These are phyloP conservation scores for Drosophila seguyi DNA, from an alignment of 1,140 invertebrate genomes.

Conservation along the genomic window DNA sequence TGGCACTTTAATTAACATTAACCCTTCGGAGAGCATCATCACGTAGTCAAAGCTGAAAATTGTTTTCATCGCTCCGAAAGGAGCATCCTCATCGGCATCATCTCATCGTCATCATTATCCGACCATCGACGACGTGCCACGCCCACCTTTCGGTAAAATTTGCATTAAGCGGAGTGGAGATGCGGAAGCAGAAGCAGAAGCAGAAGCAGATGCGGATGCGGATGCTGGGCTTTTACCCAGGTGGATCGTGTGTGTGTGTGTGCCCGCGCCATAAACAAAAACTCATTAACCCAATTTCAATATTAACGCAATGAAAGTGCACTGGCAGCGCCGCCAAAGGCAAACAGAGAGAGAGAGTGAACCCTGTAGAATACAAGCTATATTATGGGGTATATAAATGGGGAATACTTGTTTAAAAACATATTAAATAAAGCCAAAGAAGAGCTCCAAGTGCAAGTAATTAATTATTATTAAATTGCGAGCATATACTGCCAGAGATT, in stretches of 20 bases:
- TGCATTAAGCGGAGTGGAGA: conserved; percentile 54
- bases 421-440: neutral
- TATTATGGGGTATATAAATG: neutral
- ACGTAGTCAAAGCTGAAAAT: conserved; percentile 60
- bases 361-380: neutral
- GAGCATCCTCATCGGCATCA: conserved; percentile 21
- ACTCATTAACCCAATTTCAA: conserved; percentile 82
- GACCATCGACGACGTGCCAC: conserved; percentile 9
- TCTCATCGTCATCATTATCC: conserved; percentile 21
- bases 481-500: conserved; percentile 13
- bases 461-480: conserved; percentile 59
- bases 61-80: conserved; percentile 49
- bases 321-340: conserved; percentile 59
- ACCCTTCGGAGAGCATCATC: conserved; percentile 39
- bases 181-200: conserved; percentile 27
- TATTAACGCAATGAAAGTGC: conserved; percentile 72
- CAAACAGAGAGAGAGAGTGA: conserved; percentile 36
- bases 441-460: conserved; percentile 51
- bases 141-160: conserved; percentile 46
- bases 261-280: conserved; percentile 71
- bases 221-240: conserved; percentile 1
- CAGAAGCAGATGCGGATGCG: conserved; percentile 19
- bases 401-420: neutral
- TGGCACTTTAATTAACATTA: conserved; percentile 71
- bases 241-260: conserved; percentile 11